These are phyloP conservation scores for Ceyx melanurus DNA, from an alignment of 2,113 vertebrate genomes.

Conservation along the genomic window DNA sequence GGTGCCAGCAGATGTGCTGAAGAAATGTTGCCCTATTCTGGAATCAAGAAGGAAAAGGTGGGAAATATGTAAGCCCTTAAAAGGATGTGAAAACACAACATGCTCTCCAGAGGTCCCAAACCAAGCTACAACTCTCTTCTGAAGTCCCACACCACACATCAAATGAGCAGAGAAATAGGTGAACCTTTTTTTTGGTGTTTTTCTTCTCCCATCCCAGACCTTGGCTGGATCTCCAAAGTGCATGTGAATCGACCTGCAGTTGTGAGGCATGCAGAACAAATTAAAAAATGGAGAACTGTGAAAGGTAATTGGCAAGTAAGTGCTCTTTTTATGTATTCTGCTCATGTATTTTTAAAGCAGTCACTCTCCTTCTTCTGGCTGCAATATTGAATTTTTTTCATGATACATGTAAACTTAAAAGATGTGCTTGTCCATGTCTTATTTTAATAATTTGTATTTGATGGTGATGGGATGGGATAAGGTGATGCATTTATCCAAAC, in stretches of 20 bases:
- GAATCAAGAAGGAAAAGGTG: background rate
- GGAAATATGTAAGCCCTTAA: background rate
- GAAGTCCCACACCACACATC: background rate
- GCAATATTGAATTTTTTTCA: slow-evolving; percentile 73
- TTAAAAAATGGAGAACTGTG: slow-evolving; percentile 81
- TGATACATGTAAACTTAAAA: slow-evolving; percentile 73
- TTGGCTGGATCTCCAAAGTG: slow-evolving; percentile 85
- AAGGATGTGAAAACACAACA: background rate
- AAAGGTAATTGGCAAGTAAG: slow-evolving; percentile 93
- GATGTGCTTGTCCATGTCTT: slow-evolving; percentile 71
- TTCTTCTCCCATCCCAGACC: slow-evolving; percentile 73
- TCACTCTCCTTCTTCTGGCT: slow-evolving; percentile 47
- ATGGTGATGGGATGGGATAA: slow-evolving; percentile 71
- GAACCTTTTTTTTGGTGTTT: background rate
- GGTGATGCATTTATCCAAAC: slow-evolving; percentile 71
- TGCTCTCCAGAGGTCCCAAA: background rate
- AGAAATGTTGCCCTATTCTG: background rate
- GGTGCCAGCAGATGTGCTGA: background rate
- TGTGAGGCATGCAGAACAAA: slow-evolving; percentile 82
- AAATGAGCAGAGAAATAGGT: background rate
- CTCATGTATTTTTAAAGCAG: slow-evolving; percentile 14
- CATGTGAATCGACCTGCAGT: slow-evolving; percentile 90
- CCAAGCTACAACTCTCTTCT: background rate
- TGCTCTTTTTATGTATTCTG: slow-evolving; percentile 39
- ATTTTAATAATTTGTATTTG: slow-evolving; percentile 79